A percentile compares a stretch with the other conserved stretches of the same genome.
phyloP scores from a whole-genome alignment of 1,140 invertebrate species.

The Ylistrum balloti region DNA sequence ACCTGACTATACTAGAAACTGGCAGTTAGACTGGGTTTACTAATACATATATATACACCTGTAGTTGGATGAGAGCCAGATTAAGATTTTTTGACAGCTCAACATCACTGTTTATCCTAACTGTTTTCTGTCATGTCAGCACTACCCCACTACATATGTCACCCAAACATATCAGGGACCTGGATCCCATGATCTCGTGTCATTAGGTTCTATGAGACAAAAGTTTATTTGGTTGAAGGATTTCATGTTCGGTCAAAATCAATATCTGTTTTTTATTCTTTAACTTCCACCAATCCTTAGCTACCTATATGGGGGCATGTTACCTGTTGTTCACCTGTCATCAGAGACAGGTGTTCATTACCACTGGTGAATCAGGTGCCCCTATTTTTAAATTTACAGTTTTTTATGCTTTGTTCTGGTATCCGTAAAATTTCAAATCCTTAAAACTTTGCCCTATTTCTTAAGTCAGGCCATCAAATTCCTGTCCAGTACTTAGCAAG shows the following conservation, averaged over 20 bases:
- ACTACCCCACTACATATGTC: neutral
- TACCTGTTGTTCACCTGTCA: constrained; percentile 8
- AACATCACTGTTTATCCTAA: neutral
- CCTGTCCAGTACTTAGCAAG: neutral
- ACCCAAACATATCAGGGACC: neutral
- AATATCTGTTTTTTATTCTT: neutral
- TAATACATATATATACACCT: too few relatives aligned
- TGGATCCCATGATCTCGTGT: neutral
- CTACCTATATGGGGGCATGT: neutral
- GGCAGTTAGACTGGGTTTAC: too few relatives aligned
- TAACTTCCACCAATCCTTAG: neutral
- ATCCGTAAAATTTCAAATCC: neutral
- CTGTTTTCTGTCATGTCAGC: neutral
- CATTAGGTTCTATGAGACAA: neutral
- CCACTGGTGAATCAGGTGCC: neutral
- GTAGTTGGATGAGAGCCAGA: neutral
- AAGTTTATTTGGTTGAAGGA: neutral
- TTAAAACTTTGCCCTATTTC: neutral
- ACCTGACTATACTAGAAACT: too few relatives aligned
- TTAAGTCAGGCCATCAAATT: neutral
- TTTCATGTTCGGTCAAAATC: neutral
- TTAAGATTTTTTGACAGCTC: neutral
- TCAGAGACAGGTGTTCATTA: neutral
- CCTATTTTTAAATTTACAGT: neutral
- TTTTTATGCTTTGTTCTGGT: neutral